Base-by-base conservation (phyloP, 2,888 invertebrate genomes). In the Morpho achilles region DNA sequence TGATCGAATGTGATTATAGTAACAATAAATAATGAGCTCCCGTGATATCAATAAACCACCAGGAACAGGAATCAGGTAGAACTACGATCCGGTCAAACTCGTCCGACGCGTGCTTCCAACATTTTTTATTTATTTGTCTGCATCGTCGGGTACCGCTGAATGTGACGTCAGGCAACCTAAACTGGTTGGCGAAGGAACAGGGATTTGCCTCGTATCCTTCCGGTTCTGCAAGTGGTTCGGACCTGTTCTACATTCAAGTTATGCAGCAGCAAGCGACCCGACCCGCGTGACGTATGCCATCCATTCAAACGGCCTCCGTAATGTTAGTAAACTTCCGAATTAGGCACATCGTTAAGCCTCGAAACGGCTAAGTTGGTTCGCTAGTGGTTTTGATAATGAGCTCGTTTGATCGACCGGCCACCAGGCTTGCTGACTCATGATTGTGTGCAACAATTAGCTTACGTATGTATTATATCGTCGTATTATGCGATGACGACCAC, bases 71-170 rank as follows among this genome's bases (percentile, higher is more conserved):
- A 89, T 89, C 87, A 86, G 87, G 89, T 88, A 87, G 88, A 88
- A 84, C 89, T 88, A 89, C 90, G 85, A 88, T 89, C 88, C 87
- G 85, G 89, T 89, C 84, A 85, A 89, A 90, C 90, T 85, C 86
- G 90, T 90, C 89, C 82, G 76, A 84, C 87, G 88, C 87, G 90
- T 89, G 89, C 88, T 89, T 87, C 87, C 89, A 89, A 87, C 88
- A 88, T 87, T 90, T 90, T 89, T 89, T 88, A 87, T 88, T 90
- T 90, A 89, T 89, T 90, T 87, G 87, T 89, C 84, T 88, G 89
- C 85, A 87, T 78, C 85, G 88, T 87, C 82, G 83, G 84, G 82
- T 88, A 88, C 89, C 89, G 89, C 89, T 88, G 88, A 81, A 84
- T 71, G 86, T 89, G 89, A 89, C 90, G 89, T 89, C 88, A 89